Evolutionary conservation across 1,140 invertebrate species (phyloP).

Genomic region (Frieseomelitta varia): DNA sequence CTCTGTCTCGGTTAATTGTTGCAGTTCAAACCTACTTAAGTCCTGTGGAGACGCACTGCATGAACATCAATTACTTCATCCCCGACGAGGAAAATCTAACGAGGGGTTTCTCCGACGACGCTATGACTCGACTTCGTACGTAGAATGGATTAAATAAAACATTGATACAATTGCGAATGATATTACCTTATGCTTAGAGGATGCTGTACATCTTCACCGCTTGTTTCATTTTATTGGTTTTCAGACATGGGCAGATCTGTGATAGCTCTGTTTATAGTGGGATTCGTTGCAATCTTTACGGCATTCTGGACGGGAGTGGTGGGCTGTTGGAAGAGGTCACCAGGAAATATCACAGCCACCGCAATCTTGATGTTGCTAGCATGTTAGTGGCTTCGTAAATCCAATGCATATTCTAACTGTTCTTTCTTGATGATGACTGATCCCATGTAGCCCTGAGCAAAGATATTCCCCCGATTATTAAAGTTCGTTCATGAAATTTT

Average conservation of each 20-base stretch:
- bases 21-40: conserved; percentile 94
- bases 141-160: conserved; percentile 59
- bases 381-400: conserved; percentile 85
- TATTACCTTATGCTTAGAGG: neutral
- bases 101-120: conserved; percentile 90
- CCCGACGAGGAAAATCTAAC: conserved; percentile 92
- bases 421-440: neutral
- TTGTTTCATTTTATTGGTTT: neutral
- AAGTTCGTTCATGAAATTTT: neutral
- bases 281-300: conserved; percentile 94
- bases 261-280: conserved; percentile 94
- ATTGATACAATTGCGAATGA: neutral
- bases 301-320: conserved; percentile 96
- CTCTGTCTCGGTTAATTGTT: conserved; percentile 75
- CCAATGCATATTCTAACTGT: neutral
- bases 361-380: conserved; percentile 95
- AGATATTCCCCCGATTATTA: neutral
- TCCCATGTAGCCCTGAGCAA: no score
- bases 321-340: conserved; percentile 95
- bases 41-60: conserved; percentile 96
- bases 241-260: conserved; percentile 95
- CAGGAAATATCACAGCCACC: conserved; percentile 95
- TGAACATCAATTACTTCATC: conserved; percentile 96
- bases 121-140: conserved; percentile 92
- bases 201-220: neutral